phyloP scores from a whole-genome alignment of 37 sponge, comb jelly and placozoan genomes.

The Oscarella lobularis region DNA sequence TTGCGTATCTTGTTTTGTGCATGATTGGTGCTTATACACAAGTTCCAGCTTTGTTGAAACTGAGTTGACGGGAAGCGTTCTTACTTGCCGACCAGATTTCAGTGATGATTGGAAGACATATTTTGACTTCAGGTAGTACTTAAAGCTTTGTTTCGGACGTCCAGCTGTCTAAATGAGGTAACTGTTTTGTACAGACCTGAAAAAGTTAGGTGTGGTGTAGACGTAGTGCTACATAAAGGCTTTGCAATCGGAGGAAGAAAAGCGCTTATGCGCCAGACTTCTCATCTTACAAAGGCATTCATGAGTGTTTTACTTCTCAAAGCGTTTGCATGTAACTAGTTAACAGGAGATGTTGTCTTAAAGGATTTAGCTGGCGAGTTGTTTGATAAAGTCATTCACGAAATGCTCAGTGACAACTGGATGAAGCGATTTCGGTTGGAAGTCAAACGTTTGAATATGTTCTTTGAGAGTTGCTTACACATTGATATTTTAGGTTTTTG shows the following conservation, averaged over 20 bases:
- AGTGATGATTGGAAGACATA: constrained; percentile 66
- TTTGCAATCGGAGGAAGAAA: constrained; percentile 25
- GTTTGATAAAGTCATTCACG: constrained; percentile 46
- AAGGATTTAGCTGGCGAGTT: constrained; percentile 71
- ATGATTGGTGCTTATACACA: neutral
- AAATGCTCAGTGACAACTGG: constrained; percentile 27
- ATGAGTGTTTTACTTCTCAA: too few relatives aligned
- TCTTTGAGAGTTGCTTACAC: neutral
- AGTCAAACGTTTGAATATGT: too few relatives aligned
- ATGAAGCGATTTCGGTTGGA: constrained; percentile 52
- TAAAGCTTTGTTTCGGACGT: too few relatives aligned
- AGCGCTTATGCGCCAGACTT: constrained; percentile 26
- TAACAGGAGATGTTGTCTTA: neutral
- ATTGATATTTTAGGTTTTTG: constrained; percentile 31
- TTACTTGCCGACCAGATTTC: constrained; percentile 62
- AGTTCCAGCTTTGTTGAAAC: constrained; percentile 17
- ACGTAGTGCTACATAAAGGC: constrained; percentile 49
- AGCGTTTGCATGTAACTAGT: too few relatives aligned
- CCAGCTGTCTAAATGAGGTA: neutral
- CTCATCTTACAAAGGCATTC: constrained; percentile 39
- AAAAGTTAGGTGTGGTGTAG: constrained; percentile 35
- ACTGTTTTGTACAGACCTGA: constrained; percentile 45
- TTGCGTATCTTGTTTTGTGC: neutral
- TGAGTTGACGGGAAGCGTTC: constrained; percentile 61
- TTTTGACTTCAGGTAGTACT: constrained; percentile 56